Conservation (phyloP, 2,888 invertebrate genomes). For the Thalpophila matura region DNA sequence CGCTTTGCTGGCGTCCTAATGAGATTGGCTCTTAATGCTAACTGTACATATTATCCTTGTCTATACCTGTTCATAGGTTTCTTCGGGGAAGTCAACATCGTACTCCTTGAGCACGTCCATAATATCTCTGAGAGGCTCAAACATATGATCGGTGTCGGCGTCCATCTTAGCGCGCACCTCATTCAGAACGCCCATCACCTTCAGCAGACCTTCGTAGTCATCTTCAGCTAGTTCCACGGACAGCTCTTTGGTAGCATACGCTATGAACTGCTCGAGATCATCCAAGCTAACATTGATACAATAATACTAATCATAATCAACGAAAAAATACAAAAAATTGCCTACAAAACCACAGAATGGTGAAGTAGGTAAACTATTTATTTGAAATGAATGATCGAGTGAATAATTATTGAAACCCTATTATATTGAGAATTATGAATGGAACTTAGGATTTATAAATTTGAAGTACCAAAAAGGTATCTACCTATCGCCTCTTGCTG, state of each 20-base stretch:
- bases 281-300: slow-evolving; percentile 90
- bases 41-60: too few relatives aligned
- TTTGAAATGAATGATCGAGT: too few relatives aligned
- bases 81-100: slow-evolving; percentile 96
- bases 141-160: slow-evolving; percentile 95
- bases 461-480: too few relatives aligned
- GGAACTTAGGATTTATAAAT: too few relatives aligned
- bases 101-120: slow-evolving; percentile 96
- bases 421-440: too few relatives aligned
- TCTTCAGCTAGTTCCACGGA: slow-evolving; percentile 94
- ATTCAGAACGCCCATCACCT: slow-evolving; percentile 96
- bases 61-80: slow-evolving; percentile 93
- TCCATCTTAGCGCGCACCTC: slow-evolving; percentile 93
- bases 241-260: slow-evolving; percentile 93
- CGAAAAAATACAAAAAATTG: too few relatives aligned
- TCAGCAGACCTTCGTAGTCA: slow-evolving; percentile 96
- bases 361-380: too few relatives aligned
- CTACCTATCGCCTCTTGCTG: background rate
- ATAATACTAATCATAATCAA: background rate
- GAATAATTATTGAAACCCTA: too few relatives aligned
- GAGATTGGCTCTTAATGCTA: too few relatives aligned
- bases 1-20: too few relatives aligned
- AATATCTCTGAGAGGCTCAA: slow-evolving; percentile 96
- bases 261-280: slow-evolving; percentile 95
- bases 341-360: too few relatives aligned